These are phyloP conservation scores for Cyrtonyx montezumae DNA, from an alignment of 2,113 vertebrate species.

Conservation along the genomic window DNA sequence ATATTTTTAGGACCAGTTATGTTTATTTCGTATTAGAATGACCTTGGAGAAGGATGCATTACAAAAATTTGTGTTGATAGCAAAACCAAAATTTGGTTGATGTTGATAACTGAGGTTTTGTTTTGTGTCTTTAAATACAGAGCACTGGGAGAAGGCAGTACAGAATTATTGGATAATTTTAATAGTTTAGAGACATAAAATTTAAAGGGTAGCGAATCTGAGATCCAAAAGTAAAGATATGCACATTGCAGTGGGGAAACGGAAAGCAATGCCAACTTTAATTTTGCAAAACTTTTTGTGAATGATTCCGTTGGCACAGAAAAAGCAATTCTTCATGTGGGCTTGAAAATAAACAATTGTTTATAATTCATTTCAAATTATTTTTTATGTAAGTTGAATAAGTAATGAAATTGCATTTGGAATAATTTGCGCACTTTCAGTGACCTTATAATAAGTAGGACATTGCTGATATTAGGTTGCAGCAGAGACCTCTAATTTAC, in stretches of 20 bases:
- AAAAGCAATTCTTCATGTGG: not conserved
- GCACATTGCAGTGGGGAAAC: not conserved
- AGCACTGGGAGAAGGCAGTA: not conserved
- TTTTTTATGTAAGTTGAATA: not conserved
- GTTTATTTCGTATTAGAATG: not conserved
- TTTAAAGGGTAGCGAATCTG: not conserved
- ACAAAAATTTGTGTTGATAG: not conserved
- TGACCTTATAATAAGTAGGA: slow-evolving; percentile 37
- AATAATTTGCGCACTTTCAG: not conserved
- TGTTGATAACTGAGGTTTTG: not conserved
- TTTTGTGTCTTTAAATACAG: not conserved
- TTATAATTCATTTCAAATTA: not conserved
- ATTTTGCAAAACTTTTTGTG: not conserved
- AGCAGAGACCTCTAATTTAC: slow-evolving; percentile 15
- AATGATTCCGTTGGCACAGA: not conserved
- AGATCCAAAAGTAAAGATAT: not conserved
- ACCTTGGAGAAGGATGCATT: not conserved
- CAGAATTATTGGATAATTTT: not conserved
- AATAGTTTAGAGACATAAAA: not conserved
- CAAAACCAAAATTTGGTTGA: not conserved
- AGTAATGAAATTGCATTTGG: slow-evolving; percentile 33
- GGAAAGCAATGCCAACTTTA: not conserved
- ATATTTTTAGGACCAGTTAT: not conserved
- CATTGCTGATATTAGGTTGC: not conserved
- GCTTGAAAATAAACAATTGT: not conserved